Conservation (phyloP, 2,888 invertebrate species). For the Drosophila putrida region DNA sequence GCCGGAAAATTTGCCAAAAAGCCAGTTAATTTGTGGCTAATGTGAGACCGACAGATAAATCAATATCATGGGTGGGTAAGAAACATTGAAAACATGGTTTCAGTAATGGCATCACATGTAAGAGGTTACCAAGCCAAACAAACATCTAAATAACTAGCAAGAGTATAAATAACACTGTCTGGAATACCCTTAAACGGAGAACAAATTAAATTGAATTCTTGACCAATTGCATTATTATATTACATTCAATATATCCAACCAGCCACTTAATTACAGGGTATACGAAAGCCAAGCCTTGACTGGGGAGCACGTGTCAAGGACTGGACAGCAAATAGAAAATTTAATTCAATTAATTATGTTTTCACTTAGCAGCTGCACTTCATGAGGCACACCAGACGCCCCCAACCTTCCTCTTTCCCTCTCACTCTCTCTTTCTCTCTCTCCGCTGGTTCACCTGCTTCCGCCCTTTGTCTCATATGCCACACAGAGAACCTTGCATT, state of each 20-base stretch:
- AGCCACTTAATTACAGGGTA: slow-evolving; percentile 11
- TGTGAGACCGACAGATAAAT: slow-evolving; percentile 40
- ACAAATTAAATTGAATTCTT: slow-evolving; percentile 1
- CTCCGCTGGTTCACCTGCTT: not conserved
- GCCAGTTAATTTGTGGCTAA: slow-evolving; percentile 63
- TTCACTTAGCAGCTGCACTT: slow-evolving; percentile 66
- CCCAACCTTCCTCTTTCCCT: no score
- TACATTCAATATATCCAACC: not conserved
- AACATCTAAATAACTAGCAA: not conserved
- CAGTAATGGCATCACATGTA: not conserved
- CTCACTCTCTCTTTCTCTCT: not conserved
- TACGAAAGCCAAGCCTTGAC: slow-evolving; percentile 5
- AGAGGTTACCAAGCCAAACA: not conserved
- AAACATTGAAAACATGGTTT: not conserved
- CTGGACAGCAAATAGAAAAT: slow-evolving; percentile 72
- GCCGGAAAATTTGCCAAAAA: slow-evolving; percentile 75
- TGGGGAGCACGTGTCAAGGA: slow-evolving; percentile 32
- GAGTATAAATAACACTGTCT: not conserved
- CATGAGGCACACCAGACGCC: not conserved
- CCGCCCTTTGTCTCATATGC: not conserved
- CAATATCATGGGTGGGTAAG: slow-evolving; percentile 21
- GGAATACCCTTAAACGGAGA: not conserved
- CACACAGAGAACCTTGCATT: slow-evolving; percentile 17
- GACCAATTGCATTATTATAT: slow-evolving; percentile 2
- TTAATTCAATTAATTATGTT: slow-evolving; percentile 79